phyloP scores from a whole-genome alignment of 2,113 vertebrate genomes.

The Andinoacara biseriatus region DNA sequence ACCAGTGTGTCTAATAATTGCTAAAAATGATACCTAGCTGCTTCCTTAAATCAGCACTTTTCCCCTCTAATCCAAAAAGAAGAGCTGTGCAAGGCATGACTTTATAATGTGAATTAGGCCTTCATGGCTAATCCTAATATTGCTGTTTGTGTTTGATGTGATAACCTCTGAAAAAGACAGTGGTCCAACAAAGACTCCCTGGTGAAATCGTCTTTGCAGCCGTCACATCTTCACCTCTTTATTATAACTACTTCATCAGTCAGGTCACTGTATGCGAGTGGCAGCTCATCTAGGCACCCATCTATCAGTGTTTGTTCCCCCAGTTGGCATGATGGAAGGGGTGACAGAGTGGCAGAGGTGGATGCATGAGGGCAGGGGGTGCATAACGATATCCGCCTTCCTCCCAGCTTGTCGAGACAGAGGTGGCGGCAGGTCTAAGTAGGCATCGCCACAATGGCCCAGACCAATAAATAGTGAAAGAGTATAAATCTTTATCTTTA shows the following conservation, averaged over 20 bases:
- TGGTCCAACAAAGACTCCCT: conserved; percentile 27
- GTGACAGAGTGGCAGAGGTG: conserved; percentile 32
- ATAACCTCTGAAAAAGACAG: conserved; percentile 35
- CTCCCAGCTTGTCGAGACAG: conserved; percentile 79
- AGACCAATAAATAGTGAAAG: conserved; percentile 84
- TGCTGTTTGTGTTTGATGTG: conserved; percentile 38
- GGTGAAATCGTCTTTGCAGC: conserved; percentile 52
- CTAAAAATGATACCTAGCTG: not conserved
- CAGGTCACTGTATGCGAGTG: conserved; percentile 34
- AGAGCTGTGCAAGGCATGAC: not conserved
- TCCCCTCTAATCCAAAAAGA: not conserved
- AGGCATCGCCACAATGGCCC: conserved; percentile 81
- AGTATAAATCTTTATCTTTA: conserved; percentile 88
- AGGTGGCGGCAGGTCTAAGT: conserved; percentile 83
- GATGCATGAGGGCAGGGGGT: not conserved
- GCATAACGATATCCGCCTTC: conserved; percentile 79
- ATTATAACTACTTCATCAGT: conserved; percentile 39
- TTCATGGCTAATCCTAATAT: not conserved
- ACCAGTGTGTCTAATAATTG: not conserved
- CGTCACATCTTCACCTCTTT: conserved; percentile 32
- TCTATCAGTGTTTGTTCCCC: conserved; percentile 12
- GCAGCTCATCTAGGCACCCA: conserved; percentile 16
- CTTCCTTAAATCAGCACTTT: not conserved
- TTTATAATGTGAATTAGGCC: conserved; percentile 34
- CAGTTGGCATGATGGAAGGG: conserved; percentile 6